Conservation (phyloP, 2,113 vertebrate genomes). For the Petrocephalus zakoni region DNA sequence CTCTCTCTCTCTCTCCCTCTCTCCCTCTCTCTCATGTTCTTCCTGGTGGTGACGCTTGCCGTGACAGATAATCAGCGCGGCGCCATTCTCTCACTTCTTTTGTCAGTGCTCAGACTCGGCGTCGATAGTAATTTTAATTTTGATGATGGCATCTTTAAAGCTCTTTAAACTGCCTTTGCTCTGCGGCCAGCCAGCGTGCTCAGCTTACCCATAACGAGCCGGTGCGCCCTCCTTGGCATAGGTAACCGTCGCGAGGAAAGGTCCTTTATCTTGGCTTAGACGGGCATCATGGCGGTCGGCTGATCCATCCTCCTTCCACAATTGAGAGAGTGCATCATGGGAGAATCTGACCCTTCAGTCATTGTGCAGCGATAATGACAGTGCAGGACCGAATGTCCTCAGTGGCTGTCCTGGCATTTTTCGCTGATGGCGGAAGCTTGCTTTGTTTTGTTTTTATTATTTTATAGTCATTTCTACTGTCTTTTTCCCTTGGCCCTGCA, state of each 20-base stretch:
- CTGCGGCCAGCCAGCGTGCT: slow-evolving; percentile 7
- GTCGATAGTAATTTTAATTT: not conserved
- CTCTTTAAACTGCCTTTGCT: slow-evolving; percentile 20
- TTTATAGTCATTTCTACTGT: slow-evolving; percentile 1
- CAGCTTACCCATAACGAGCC: not conserved
- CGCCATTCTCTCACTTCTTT: not conserved
- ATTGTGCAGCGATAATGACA: not conserved
- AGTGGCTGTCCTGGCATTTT: not conserved
- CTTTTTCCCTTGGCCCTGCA: not conserved
- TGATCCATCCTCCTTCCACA: not conserved
- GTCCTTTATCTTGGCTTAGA: not conserved
- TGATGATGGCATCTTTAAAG: not conserved
- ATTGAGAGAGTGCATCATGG: not conserved
- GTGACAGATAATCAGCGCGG: not conserved
- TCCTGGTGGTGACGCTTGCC: not conserved
- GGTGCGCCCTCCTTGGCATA: not conserved
- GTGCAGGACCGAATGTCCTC: not conserved
- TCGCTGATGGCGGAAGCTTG: not conserved
- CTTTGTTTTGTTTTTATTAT: not conserved
- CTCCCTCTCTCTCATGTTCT: not conserved
- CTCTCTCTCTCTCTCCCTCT: not conserved
- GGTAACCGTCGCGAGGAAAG: not conserved
- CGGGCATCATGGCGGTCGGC: not conserved
- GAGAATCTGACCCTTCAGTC: not conserved
- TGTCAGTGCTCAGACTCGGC: not conserved